phyloP scores from a whole-genome alignment of 2,888 invertebrate species.

The Aphidoletes aphidimyza region DNA sequence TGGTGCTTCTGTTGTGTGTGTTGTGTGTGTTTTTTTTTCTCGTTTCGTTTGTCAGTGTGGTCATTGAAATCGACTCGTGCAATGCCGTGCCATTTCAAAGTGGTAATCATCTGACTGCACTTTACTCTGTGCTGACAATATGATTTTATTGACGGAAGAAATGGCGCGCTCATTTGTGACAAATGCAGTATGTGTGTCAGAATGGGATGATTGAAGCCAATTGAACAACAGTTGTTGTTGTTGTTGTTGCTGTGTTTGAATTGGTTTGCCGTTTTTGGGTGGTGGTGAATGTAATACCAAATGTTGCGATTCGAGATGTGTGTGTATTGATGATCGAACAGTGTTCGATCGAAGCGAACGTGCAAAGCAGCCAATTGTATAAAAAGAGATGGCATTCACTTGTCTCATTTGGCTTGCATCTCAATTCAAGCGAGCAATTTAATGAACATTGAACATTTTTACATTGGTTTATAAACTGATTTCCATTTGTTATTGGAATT shows the following conservation, averaged over 20 bases:
- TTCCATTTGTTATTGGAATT: not conserved
- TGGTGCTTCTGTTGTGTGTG: not conserved
- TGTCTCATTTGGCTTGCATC: not conserved
- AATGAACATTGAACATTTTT: not conserved
- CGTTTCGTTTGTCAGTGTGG: not conserved
- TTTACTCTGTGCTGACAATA: not conserved
- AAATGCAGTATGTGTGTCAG: not conserved
- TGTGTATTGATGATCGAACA: too few relatives aligned
- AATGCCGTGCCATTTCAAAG: slow-evolving; percentile 28
- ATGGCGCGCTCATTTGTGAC: not conserved
- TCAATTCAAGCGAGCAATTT: not conserved
- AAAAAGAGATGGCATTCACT: slow-evolving; percentile 26
- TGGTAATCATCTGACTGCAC: too few relatives aligned
- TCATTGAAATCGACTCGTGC: not conserved
- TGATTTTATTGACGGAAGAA: not conserved
- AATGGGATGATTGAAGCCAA: slow-evolving; percentile 6
- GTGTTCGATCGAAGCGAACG: not conserved
- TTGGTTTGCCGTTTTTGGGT: too few relatives aligned
- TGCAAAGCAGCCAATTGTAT: not conserved
- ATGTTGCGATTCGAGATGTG: too few relatives aligned
- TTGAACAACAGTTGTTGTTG: slow-evolving; percentile 8
- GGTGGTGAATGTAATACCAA: slow-evolving; percentile 1
- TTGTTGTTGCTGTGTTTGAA: not conserved
- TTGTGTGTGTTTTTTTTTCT: not conserved
- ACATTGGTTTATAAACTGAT: not conserved